A percentile compares a stretch with the other conserved stretches of the same genome.
phyloP scores from a whole-genome alignment of 2,113 vertebrate species.

The Terrapene triunguis region DNA sequence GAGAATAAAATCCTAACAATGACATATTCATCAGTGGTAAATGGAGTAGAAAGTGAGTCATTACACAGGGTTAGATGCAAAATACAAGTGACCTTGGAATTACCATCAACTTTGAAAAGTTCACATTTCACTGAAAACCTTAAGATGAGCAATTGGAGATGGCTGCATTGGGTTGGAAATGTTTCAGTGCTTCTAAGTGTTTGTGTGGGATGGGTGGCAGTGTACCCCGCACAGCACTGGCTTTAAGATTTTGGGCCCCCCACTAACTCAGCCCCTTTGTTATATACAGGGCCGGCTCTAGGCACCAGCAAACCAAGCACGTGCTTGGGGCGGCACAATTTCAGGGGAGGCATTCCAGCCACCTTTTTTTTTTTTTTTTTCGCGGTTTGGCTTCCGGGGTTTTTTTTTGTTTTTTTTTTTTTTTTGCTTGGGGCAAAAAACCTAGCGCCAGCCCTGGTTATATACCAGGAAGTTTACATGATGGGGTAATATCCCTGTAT shows the following conservation, averaged over 20 bases:
- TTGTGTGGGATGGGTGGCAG: not conserved
- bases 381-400: too few relatives aligned
- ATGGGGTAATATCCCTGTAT: not conserved
- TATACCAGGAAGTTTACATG: not conserved
- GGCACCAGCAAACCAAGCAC: too few relatives aligned
- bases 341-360: too few relatives aligned
- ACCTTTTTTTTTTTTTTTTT: too few relatives aligned
- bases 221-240: not conserved
- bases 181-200: not conserved
- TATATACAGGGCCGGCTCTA: not conserved
- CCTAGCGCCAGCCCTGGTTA: too few relatives aligned
- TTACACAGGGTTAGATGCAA: not conserved
- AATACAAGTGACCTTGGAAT: slow-evolving; percentile 39
- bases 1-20: slow-evolving; percentile 32
- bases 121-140: not conserved
- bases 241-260: not conserved
- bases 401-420: too few relatives aligned
- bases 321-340: too few relatives aligned
- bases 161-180: not conserved
- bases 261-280: not conserved
- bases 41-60: slow-evolving; percentile 19
- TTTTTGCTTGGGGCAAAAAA: too few relatives aligned
- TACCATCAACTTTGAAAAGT: not conserved
- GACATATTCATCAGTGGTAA: slow-evolving; percentile 30
- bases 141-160: not conserved